These are phyloP conservation scores for Blastobasis adustella DNA, from an alignment of 2,888 invertebrate genomes.

Conservation along the genomic window DNA sequence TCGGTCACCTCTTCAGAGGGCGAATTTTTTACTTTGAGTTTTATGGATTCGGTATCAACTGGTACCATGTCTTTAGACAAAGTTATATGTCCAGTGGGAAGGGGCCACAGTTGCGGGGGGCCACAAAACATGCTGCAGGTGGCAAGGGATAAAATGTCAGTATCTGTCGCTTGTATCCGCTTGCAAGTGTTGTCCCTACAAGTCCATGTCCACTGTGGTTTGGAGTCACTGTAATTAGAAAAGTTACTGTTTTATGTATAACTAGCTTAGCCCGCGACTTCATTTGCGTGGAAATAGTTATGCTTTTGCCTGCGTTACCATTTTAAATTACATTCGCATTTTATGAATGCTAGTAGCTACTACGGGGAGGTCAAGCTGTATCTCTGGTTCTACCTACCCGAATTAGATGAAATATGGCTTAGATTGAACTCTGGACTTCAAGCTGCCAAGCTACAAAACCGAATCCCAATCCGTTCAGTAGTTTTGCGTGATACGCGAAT, in stretches of 20 bases:
- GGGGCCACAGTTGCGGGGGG: conserved; percentile 82
- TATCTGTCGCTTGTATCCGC: conserved; percentile 56
- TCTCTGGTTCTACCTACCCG: too few species aligned
- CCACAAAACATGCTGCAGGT: conserved; percentile 90
- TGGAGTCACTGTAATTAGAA: conserved; percentile 51
- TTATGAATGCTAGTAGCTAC: too few species aligned
- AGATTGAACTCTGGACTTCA: too few species aligned
- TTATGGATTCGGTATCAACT: conserved; percentile 70
- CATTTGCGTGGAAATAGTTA: too few species aligned
- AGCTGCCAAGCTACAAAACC: too few species aligned
- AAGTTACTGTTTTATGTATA: background rate
- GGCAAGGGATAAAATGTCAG: conserved; percentile 72
- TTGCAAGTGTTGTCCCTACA: conserved; percentile 83
- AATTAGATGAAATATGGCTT: too few species aligned
- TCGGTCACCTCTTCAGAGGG: conserved; percentile 49
- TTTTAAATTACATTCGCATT: too few species aligned
- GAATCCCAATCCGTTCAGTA: too few species aligned
- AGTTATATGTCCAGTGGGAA: conserved; percentile 81
- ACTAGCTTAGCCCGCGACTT: conserved; percentile 26
- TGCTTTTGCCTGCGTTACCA: too few species aligned
- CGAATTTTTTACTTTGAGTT: conserved; percentile 49
- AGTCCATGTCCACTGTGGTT: conserved; percentile 84
- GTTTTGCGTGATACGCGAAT: too few species aligned
- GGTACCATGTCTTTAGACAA: conserved; percentile 78
- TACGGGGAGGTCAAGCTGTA: too few species aligned